Conservation (phyloP, 2,888 invertebrate species). For the Apodemia hepburni region DNA sequence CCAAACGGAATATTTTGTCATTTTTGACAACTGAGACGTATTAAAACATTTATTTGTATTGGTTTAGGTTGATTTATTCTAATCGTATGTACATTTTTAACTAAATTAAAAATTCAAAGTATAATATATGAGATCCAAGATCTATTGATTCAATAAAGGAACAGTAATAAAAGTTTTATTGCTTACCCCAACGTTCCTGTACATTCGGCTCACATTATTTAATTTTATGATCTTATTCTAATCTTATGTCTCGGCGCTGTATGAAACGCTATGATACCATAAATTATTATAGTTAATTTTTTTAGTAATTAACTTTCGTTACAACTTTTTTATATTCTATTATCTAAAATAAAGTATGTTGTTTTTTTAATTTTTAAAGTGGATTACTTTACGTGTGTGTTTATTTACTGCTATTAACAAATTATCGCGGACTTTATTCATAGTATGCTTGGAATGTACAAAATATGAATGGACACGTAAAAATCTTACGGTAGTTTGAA, state of each 20-base stretch:
- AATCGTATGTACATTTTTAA: slow-evolving; percentile 69
- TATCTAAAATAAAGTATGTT: too few species aligned
- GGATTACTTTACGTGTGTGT: not conserved
- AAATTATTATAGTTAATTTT: slow-evolving; percentile 21
- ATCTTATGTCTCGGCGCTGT: slow-evolving; percentile 29
- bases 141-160: slow-evolving; percentile 55
- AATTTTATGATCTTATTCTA: slow-evolving; percentile 36
- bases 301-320: not conserved
- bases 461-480: too few species aligned
- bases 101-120: slow-evolving; percentile 61
- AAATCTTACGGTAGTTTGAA: too few species aligned
- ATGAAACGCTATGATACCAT: slow-evolving; percentile 22
- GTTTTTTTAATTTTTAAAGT: not conserved
- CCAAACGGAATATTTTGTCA: slow-evolving; percentile 30
- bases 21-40: slow-evolving; percentile 31
- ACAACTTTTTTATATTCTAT: not conserved
- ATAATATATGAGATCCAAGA: slow-evolving; percentile 58
- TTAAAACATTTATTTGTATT: slow-evolving; percentile 40
- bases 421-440: too few species aligned
- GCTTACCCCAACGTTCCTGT: slow-evolving; percentile 50
- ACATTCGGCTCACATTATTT: slow-evolving; percentile 46
- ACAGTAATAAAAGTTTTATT: slow-evolving; percentile 69
- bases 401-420: not conserved
- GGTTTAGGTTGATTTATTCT: slow-evolving; percentile 57
- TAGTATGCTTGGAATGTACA: too few species aligned